Evolutionary conservation across 2,888 invertebrate species (phyloP).

Genomic region (Agrotis ipsilon): DNA sequence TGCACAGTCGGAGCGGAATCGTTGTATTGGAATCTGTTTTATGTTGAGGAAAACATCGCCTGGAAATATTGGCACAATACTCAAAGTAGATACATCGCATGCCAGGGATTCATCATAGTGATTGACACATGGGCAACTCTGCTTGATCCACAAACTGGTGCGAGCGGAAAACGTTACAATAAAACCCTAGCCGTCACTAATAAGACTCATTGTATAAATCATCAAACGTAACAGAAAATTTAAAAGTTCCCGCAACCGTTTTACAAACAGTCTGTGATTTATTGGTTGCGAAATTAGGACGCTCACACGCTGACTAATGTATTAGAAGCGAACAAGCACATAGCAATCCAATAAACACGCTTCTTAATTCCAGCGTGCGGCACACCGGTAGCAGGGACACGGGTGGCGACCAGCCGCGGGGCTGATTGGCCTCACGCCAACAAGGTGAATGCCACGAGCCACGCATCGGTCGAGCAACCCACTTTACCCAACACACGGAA

Average conservation of each 20-base stretch:
- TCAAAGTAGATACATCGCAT: conserved; percentile 1
- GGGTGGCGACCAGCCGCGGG: conserved; percentile 69
- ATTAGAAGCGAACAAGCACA: conserved; percentile 62
- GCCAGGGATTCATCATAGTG: conserved; percentile 31
- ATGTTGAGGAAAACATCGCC: conserved; percentile 25
- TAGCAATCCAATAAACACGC: conserved; percentile 64
- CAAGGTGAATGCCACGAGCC: conserved; percentile 91
- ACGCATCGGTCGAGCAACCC: conserved; percentile 85
- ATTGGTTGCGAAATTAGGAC: conserved; percentile 63
- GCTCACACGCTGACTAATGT: conserved; percentile 64
- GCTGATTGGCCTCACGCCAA: conserved; percentile 84
- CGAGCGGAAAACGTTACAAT: conserved; percentile 20
- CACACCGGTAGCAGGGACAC: conserved; percentile 64
- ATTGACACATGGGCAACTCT: conserved; percentile 24
- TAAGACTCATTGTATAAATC: conserved; percentile 55
- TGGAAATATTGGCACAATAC: conserved; percentile 31
- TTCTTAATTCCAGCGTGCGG: conserved; percentile 63
- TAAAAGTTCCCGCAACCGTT: conserved; percentile 55
- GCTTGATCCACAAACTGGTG: conserved; percentile 14
- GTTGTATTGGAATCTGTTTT: conserved; percentile 3
- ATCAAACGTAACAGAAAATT: conserved; percentile 55
- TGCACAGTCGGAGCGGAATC: conserved; percentile 13
- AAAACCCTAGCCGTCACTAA: conserved; percentile 37
- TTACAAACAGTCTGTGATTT: conserved; percentile 62
- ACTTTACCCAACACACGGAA: conserved; percentile 84